Base-by-base conservation (phyloP, 2,113 vertebrate genomes). In the Forbesichthys agassizii region DNA sequence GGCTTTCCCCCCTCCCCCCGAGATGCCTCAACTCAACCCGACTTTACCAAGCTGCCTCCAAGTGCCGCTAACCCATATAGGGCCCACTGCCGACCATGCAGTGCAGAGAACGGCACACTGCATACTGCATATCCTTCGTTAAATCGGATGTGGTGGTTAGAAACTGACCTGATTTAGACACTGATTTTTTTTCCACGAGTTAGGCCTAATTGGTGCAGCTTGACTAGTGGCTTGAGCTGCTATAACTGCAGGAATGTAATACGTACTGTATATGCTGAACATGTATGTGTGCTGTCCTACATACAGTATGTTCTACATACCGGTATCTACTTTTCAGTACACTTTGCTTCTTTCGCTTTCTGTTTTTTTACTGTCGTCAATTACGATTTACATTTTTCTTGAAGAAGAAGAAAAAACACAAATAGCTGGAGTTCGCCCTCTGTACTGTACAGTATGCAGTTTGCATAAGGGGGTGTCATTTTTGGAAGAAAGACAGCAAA, bases 41-140 rank as follows among this genome's bases (percentile, higher is more conserved):
- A 89, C 83, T 88, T 80, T 78, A 78, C 72, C 81, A 79, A 85
- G 83, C 81, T 86, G 88, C 82, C 82, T 86, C 79, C 85, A 87
- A 84, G 80, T 78, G 51, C 66, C 69, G 80, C 76, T 84, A 86
- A 89, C 86, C 82, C 84, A 90, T 80, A 88, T 87, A 88, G 58
- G 74, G 73, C 79, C 68, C 80, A 77, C 64, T 11, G 75, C 83
- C 74, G 49, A 55, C 67, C 56, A 67, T 61, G 73, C 78, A 76
- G 75, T 55, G 53, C 59, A 51, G 59, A 66, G 75, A 64, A 71
- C 53, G 58, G 77, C 77, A 77, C 72, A 68, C 66, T 33, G 62
- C 76, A 70, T 36, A 58, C 82, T 33, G 73, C 78, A 81, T 27
- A 27, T 72, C 74, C 74, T 87, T 83, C 61, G 79, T 86, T 78